These are phyloP conservation scores for Callipepla squamata DNA, from an alignment of 2,113 vertebrate genomes.

Conservation along the genomic window DNA sequence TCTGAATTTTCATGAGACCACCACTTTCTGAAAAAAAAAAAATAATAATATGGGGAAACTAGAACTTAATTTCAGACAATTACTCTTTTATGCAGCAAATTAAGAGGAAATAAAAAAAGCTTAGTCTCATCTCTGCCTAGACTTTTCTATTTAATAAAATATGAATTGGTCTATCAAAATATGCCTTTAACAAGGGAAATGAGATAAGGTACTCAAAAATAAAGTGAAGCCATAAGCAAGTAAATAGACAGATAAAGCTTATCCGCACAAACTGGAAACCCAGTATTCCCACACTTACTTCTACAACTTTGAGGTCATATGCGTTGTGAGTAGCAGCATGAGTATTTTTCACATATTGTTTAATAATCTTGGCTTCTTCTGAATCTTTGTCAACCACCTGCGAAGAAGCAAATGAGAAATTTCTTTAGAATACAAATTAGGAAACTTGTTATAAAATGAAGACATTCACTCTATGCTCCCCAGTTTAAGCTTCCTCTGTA, in stretches of 20 bases:
- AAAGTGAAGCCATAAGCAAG: background rate
- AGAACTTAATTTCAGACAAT: background rate
- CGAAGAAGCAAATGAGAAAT: background rate
- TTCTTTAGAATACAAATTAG: background rate
- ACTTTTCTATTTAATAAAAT: background rate
- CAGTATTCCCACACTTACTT: conserved; percentile 79
- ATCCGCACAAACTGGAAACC: background rate
- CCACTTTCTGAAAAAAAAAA: background rate
- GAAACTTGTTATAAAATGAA: background rate
- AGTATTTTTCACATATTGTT: conserved; percentile 95
- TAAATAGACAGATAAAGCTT: background rate
- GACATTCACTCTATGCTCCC: background rate
- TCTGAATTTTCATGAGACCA: background rate
- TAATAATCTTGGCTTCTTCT: conserved; percentile 89
- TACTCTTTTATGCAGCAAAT: background rate
- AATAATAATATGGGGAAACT: background rate
- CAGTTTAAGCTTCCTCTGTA: background rate
- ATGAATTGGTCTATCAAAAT: background rate
- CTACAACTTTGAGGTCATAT: conserved; percentile 92
- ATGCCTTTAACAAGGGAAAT: background rate
- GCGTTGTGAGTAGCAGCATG: conserved; percentile 96
- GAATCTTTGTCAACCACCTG: conserved; percentile 92
- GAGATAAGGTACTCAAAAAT: background rate
- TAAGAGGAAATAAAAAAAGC: conserved; percentile 1
- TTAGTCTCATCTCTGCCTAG: background rate